Evolutionary conservation across 2,113 vertebrate genomes (phyloP), one percentile per base, ranked within the genome.

Genomic region (Mesoclemmys tuberculata): DNA sequence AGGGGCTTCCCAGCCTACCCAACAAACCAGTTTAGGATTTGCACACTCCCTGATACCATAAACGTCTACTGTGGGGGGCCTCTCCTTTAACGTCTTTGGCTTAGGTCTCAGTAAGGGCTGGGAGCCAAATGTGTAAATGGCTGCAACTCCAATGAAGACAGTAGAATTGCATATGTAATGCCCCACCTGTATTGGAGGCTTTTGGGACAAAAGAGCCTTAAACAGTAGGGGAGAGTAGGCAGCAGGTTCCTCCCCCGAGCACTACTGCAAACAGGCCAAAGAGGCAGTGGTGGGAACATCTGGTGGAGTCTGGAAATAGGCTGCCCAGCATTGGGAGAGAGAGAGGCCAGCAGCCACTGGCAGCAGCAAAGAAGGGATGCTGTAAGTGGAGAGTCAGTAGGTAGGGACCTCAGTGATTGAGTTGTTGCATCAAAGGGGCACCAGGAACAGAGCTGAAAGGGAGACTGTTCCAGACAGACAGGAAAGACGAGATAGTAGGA

Each of bases 1-100:
- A 0, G 0, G 71, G 49, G 31, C n/a, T n/a, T 71, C 8, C 64
- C 31, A 68, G 16, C 19, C 35, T 58, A 61, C 58, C 11, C 29
- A 31, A 61, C 29, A 61, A 61, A 52, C 51, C 51, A 52, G 14
- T 61, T 14, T 61, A 11, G 14, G 61, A 64, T 64, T 14, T 64
- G 35, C 61, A 64, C 18, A n/a, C 61, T 64, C 61, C 6, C 29
- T 61, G 58, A 29, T 61, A 31, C 12, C 58, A 31, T 61, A 16
- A 35, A 64, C 31, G 14, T 64, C 6, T 8, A 64, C 61, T 64
- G 31, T 64, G 3, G 13, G 16, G 13, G 13, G 6, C 5, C 14
- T 35, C 31, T 35, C 61, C 61, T 35, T 64, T n/a, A 64, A 19
- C 13, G 14, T 35, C 3, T 2, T 12, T 64, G 14, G 31, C 61